Evolutionary conservation across 2,888 invertebrate species (phyloP), one percentile per base, ranked within the genome.

Genomic region (Lithophane ornitopus): DNA sequence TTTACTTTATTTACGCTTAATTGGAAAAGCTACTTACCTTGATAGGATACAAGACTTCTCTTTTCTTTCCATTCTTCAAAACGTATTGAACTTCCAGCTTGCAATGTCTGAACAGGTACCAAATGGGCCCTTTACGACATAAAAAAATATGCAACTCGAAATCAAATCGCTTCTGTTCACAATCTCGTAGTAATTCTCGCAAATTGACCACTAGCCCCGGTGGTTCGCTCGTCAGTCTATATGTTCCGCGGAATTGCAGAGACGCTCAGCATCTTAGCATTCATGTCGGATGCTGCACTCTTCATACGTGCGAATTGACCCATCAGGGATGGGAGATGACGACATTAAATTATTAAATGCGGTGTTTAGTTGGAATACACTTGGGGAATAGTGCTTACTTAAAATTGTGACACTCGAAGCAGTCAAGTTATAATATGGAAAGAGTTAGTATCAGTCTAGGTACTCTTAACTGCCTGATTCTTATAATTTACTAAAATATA

Each of bases 191-290:
- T 83, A 63, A 41, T 28, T 34, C 34, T 67, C 41, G 62, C 70
- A 63, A 67, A 54, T 68, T 49, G 58, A 62, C 73, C 58, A 49
- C 56, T 66, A 28, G 39, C 14, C 41, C 26, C 34, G 22, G 22
- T 8, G 26, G 62, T 12, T 34, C 52, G 11, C 69, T 62, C 70
- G 52, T 61, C 65, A 70, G 62, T 78, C 58, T 28, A 6, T 67
- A 41, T 34, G 34, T 54, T 66, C 52, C 28, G n/a, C 58, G 14
- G 52, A 70, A 82, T 82, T 62, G 67, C 80, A 63, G 62, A 69
- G 49, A 70, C 16, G 74, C 12, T 82, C 69, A 70, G 56, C 66
- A 52, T 82, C 41, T 74, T 73, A 68, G 67, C 41, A 81, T 83
- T 83, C 70, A 59, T n/a, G 59, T 61, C 63, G 39, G 19, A 70